Evolutionary conservation across 2,113 vertebrate species (phyloP).

Genomic region (Odocoileus hemionus): DNA sequence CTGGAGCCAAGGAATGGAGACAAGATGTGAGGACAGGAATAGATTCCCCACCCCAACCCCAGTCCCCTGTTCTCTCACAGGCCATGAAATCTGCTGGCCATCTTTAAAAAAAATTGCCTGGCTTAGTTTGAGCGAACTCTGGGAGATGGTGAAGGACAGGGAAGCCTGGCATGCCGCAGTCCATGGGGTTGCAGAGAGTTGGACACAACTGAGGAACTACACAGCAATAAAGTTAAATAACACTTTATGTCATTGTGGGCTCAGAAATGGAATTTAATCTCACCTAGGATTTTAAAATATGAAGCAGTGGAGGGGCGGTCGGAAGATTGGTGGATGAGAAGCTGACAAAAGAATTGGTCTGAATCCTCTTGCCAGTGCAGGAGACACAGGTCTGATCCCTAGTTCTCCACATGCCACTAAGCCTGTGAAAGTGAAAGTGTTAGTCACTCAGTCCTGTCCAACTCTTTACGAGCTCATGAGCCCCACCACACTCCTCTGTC

Average conservation of each 20-base stretch:
- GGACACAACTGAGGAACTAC: not conserved
- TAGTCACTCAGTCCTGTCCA: not conserved
- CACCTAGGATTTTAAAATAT: not conserved
- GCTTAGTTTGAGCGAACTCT: fast-evolving
- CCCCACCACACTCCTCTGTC: not conserved
- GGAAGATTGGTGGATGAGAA: not conserved
- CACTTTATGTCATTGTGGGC: not conserved
- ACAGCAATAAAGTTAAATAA: not conserved
- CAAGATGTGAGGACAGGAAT: not conserved
- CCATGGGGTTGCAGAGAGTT: not conserved
- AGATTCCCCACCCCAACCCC: not conserved
- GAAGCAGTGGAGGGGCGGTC: not conserved
- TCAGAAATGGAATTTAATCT: not conserved
- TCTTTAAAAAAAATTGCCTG: not conserved
- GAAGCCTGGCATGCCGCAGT: not conserved
- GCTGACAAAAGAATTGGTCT: not conserved
- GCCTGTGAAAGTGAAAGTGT: not conserved
- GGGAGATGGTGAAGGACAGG: not conserved
- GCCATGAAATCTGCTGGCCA: not conserved
- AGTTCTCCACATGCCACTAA: not conserved
- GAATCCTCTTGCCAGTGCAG: not conserved
- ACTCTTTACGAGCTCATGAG: not conserved
- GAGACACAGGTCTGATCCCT: not conserved
- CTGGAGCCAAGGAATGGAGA: not conserved
- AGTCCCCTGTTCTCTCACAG: not conserved